Evolutionary conservation across 1,140 invertebrate genomes (phyloP), one percentile per base, ranked within the genome.

Genomic region (Ruditapes philippinarum): DNA sequence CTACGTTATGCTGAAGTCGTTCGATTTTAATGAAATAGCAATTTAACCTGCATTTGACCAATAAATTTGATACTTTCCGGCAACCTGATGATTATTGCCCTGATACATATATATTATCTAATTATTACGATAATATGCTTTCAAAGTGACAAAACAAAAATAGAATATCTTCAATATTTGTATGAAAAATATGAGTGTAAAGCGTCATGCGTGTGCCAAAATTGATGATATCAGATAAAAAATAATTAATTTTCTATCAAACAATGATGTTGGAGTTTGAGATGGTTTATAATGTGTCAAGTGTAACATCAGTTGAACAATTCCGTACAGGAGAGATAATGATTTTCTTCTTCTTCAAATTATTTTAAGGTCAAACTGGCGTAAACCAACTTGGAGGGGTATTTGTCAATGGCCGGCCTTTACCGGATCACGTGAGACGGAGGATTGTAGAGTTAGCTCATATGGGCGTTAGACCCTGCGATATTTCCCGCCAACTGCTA

Each of bases 351-450:
- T n/a, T n/a, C n/a, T n/a, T n/a, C n/a, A n/a, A n/a, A n/a, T n/a
- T n/a, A n/a, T n/a, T 73, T 84, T 25, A 79, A 94, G 93, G 93
- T 40, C 93, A 94, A 81, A 93, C 92, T 3, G 98, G 99, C 93
- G 98, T 99, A 94, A 99, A 99, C 97, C 99, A 99, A 97, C 97
- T 99, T 94, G 99, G 99, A 89, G 99, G 99, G 91, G 98, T 99
- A 73, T 99, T 99, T 97, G 98, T 99, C 95, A 99, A 99, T 96
- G 99, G 99, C 57, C 97, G 99, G 92, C 99, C 99, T 57, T 97
- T 99, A 92, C 99, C 99, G 17, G 99, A 99, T 96, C 98, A 98
- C 80, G 99, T 98, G 76, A 96, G 99, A 73, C 98, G 99, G 96
- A 98, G 98, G 96, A 99, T 99, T 91, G 98, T 99, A 65, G 98